Base-by-base conservation (phyloP, 1,140 invertebrate species). In the Caenorhabditis tropicalis region DNA sequence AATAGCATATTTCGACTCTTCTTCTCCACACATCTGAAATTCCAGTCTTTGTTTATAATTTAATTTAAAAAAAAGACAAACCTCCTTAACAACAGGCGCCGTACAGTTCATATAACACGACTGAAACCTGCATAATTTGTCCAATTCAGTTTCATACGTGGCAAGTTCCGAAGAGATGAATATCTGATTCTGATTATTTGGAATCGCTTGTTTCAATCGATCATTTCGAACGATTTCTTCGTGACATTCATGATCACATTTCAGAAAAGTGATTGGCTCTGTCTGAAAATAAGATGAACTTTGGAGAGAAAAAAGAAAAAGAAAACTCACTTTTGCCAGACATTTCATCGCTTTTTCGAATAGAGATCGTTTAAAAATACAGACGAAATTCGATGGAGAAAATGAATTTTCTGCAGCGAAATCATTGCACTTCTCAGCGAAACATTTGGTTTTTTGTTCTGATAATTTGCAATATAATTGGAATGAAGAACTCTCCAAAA, bases 371-470 rank as follows among this genome's bases (percentile, higher is more conserved):
- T 91, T 91, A 80, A 91, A 91, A 36, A 87, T 56, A 74, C 90
- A 91, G 15, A 91, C 46, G 80, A 91, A 91, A 82, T 91, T 91
- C 21, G 90, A 88, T 2, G 90, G 90, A 10, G 90, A 91, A 79
- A 91, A 91, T 1, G 91, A 88, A n/a, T 87, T 86, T 79, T 91
- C 90, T 24, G 90, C 90, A 9, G 85, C 89, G 70, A 87, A 83
- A 80, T 90, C 89, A 60, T 86, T 86, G 70, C 89, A 90, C 36
- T 87, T 53, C 48, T 91, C 86, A n/a, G 90, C 87, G 74, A 86
- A 90, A 51, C 89, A 90, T 81, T 87, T 85, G 21, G 89, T 91
- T 82, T 90, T 90, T 29, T 87, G 83, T 27, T 91, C 89, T 1
- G 89, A 87, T 31, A 90, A 49, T 19, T 88, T 87, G 74, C 89